phyloP scores from a whole-genome alignment of 2,888 invertebrate genomes.

The Fragum fragum region DNA sequence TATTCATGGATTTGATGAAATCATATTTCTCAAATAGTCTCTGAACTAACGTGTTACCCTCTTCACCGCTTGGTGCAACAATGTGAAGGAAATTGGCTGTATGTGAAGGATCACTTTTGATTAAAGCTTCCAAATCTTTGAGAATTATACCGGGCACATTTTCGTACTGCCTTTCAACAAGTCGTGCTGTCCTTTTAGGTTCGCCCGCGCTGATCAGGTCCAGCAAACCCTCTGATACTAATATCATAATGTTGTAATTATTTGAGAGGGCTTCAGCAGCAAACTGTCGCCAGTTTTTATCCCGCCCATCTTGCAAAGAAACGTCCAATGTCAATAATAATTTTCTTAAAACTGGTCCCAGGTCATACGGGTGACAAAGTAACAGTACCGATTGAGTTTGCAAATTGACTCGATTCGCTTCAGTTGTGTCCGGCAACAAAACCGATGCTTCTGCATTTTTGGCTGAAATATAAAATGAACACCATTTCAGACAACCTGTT shows the following conservation, averaged over 20 bases:
- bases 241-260: slow-evolving; percentile 2
- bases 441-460: no score
- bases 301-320: neutral
- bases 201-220: neutral
- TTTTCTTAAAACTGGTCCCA: neutral
- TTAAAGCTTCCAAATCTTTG: neutral
- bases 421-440: no score
- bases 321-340: neutral
- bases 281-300: slow-evolving; percentile 12
- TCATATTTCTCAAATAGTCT: neutral
- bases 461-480: no score
- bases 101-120: neutral
- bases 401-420: no score
- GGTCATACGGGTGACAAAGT: neutral
- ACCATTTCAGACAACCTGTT: no score
- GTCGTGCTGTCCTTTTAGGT: neutral
- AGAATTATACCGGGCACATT: neutral
- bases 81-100: neutral
- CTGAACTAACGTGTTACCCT: neutral
- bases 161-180: neutral
- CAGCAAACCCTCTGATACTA: neutral
- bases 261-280: neutral
- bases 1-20: neutral
- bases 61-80: neutral
- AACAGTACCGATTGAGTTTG: neutral